phyloP scores from a whole-genome alignment of 2,888 invertebrate species.

The Plutella xylostella region DNA sequence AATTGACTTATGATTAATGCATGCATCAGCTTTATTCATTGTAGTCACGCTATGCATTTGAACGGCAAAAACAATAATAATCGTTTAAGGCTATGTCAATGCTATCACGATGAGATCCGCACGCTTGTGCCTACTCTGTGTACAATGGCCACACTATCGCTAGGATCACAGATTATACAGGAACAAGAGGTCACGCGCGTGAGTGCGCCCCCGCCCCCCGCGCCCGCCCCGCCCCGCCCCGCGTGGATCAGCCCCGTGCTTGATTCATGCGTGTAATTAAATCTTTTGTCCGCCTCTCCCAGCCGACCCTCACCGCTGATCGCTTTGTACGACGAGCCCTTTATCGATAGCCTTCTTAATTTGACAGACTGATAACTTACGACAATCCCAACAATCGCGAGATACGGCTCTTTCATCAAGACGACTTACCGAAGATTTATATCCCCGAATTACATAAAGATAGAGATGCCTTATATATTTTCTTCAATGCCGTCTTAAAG shows the following conservation, averaged over 20 bases:
- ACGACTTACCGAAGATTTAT: conserved; percentile 43
- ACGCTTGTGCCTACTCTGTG: conserved; percentile 33
- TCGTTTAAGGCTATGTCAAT: neutral
- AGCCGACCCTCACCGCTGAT: conserved; percentile 39
- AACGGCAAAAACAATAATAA: conserved; percentile 1
- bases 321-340: conserved; percentile 39
- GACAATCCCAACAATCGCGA: conserved; percentile 21
- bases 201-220: conserved; percentile 36
- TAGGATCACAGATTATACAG: neutral
- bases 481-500: neutral
- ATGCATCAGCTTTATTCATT: neutral
- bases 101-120: conserved; percentile 41
- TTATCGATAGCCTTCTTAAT: conserved; percentile 41
- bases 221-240: conserved; percentile 26
- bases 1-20: conserved; percentile 1
- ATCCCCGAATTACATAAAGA: conserved; percentile 20
- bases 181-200: conserved; percentile 31
- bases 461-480: neutral
- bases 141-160: conserved; percentile 30
- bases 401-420: conserved; percentile 37
- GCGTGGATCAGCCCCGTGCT: conserved; percentile 26
- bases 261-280: conserved; percentile 70
- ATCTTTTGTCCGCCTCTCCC: conserved; percentile 58
- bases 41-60: conserved; percentile 3
- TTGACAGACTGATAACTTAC: conserved; percentile 36